These are phyloP conservation scores for Eristalis arbustorum DNA, from an alignment of 2,888 invertebrate species.

Conservation along the genomic window DNA sequence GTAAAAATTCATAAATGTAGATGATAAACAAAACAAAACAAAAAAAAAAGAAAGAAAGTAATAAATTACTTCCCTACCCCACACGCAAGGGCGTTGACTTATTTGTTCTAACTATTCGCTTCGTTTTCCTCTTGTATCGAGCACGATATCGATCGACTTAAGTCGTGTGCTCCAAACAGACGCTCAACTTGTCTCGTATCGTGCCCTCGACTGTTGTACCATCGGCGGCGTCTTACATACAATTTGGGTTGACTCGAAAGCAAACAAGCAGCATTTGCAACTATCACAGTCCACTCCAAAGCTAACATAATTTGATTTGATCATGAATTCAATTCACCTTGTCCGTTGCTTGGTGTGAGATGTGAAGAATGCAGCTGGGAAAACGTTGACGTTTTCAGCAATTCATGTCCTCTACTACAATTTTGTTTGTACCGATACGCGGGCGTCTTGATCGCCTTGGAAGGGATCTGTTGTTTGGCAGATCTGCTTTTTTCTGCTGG, in stretches of 20 bases:
- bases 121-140: background rate
- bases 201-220: background rate
- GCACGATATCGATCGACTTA: background rate
- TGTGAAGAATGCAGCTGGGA: background rate
- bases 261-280: background rate
- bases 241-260: background rate
- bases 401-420: background rate
- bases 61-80: constrained; percentile 55
- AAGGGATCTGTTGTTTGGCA: too few species aligned
- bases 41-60: constrained; percentile 38
- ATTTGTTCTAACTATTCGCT: background rate
- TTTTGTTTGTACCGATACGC: background rate
- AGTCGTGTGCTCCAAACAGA: background rate
- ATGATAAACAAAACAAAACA: constrained; percentile 29
- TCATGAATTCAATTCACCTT: background rate
- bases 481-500: too few species aligned
- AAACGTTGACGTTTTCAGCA: background rate
- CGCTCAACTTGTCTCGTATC: background rate
- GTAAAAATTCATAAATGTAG: constrained; percentile 48
- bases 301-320: background rate
- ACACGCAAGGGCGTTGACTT: background rate
- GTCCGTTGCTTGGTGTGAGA: background rate
- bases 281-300: background rate
- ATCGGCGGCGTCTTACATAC: too few species aligned
- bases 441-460: too few species aligned